Conservation (phyloP, 2,888 invertebrate genomes). For the Trichopoda pennipes region DNA sequence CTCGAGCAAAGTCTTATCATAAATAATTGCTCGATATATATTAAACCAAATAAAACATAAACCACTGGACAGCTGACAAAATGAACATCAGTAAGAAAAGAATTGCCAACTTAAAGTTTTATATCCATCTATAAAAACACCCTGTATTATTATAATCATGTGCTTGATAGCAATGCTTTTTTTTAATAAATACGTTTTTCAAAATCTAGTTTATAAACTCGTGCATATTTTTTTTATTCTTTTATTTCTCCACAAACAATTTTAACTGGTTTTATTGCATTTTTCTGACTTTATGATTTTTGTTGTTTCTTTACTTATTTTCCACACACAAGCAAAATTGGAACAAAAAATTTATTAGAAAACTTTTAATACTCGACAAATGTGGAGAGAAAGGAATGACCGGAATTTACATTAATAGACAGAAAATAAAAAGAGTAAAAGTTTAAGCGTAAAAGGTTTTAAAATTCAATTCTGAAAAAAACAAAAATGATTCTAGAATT, state of each 20-base stretch:
- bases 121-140: too few relatives aligned
- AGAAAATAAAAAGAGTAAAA: neutral
- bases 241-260: neutral
- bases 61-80: too few relatives aligned
- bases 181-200: neutral
- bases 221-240: neutral
- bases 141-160: slow-evolving; percentile 1
- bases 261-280: slow-evolving; percentile 35
- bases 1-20: too few relatives aligned
- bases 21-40: too few relatives aligned
- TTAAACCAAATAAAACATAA: too few relatives aligned
- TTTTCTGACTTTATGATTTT: slow-evolving; percentile 22
- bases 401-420: neutral
- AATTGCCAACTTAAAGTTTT: too few relatives aligned
- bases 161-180: slow-evolving; percentile 6
- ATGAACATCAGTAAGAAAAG: too few relatives aligned
- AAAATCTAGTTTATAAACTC: slow-evolving; percentile 43
- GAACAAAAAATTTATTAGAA: slow-evolving; percentile 51
- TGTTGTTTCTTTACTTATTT: slow-evolving; percentile 24
- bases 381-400: neutral
- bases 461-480: too few relatives aligned
- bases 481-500: too few relatives aligned
- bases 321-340: slow-evolving; percentile 34
- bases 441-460: too few relatives aligned
- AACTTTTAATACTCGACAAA: slow-evolving; percentile 27